Base-by-base conservation (phyloP, 2,113 vertebrate species). In the Brachyhypopomus occidentalis region DNA sequence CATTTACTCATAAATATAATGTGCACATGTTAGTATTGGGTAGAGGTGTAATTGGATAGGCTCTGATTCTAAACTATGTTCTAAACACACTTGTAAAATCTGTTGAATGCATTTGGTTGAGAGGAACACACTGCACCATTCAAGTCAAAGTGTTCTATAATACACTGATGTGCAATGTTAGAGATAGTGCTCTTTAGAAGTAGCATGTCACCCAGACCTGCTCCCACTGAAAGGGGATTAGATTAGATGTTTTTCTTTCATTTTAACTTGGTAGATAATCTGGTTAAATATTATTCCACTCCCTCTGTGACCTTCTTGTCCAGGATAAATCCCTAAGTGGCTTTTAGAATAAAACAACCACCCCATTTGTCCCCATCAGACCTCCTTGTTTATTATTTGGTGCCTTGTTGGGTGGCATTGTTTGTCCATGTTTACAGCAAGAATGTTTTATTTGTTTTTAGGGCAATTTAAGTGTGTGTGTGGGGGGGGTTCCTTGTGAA, bases 211-310 rank as follows among this genome's bases (percentile, higher is more conserved):
- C 55, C 67, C 11, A 38, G 63, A 70, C 62, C 63, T 52, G 48
- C 52, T 58, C 67, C 45, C 41, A 58, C 60, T 69, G 76, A 69
- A 69, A 36, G 19, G 48, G 38, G 45, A 36, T 56, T 77, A 55
- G 55, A 36, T 75, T 60, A 22, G 19, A 36, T 69, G 76, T 70
- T 70, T 70, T 78, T 58, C 20, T 59, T 70, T 77, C 62, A 36
- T 56, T 66, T 56, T 23, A 82, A 83, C 76, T 76, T 70, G 30
- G 38, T 8, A 85, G 76, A 86, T 79, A 84, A 87, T 83, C 12
- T 17, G 55, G 48, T 34, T 19, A n/a, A 70, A 71, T 52, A 17
- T 55, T 81, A 19, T 60, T 36, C 34, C 71, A 55, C 11, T 22
- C 20, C 55, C 25, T 60, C 30, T 72, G 45, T 75, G 30, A 38